These are phyloP conservation scores for Sebastiscus albofasciatus DNA, from an alignment of 2,797 vertebrate species.

Conservation along the genomic window DNA sequence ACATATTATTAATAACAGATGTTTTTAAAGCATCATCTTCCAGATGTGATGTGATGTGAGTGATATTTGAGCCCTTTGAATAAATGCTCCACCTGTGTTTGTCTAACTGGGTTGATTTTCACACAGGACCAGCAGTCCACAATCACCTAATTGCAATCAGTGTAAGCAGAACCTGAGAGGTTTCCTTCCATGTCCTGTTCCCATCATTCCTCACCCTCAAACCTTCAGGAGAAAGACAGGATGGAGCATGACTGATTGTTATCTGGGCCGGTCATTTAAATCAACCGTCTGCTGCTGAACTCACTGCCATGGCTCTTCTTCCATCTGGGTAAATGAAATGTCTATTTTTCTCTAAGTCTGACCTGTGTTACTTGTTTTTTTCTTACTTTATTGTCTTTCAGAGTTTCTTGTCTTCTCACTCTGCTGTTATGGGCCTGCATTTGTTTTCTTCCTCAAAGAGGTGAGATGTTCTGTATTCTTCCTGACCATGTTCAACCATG, in stretches of 20 bases:
- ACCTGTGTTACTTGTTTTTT: not conserved
- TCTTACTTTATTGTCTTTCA: slow-evolving; percentile 22
- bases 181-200: not conserved
- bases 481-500: not conserved
- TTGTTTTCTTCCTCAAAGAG: slow-evolving; percentile 42
- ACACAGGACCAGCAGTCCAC: slow-evolving; percentile 55
- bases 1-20: not conserved
- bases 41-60: too few species aligned
- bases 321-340: slow-evolving; percentile 42
- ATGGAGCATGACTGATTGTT: not conserved
- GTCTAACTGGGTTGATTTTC: slow-evolving; percentile 22
- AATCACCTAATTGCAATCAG: slow-evolving; percentile 35
- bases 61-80: not conserved
- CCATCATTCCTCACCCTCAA: not conserved
- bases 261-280: slow-evolving; percentile 18
- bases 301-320: slow-evolving; percentile 48
- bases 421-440: slow-evolving; percentile 47
- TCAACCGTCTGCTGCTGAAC: slow-evolving; percentile 17
- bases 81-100: slow-evolving; percentile 21
- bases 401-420: slow-evolving; percentile 42
- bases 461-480: slow-evolving; percentile 31
- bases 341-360: not conserved
- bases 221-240: not conserved
- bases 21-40: not conserved
- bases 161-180: not conserved